Evolutionary conservation across 1,140 invertebrate genomes (phyloP).

Genomic region (Neodiprion lecontei): DNA sequence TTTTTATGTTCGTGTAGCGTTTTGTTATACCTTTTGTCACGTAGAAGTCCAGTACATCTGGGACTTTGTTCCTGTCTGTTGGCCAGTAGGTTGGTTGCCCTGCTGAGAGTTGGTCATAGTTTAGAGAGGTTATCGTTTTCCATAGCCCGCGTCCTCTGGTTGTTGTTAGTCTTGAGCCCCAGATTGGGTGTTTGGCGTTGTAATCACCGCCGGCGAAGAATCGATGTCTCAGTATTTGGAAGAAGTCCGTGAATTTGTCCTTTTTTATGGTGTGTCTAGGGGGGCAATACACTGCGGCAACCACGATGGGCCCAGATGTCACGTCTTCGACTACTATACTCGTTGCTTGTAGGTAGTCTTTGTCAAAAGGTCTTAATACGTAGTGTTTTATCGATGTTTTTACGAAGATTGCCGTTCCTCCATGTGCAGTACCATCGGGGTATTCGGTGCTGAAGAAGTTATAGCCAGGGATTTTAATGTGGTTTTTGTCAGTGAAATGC

Average conservation of each 20-base stretch:
- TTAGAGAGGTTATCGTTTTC: conserved; percentile 30
- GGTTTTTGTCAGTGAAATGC: conserved; percentile 31
- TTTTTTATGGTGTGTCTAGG: conserved; percentile 28
- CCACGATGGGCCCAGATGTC: too few species aligned
- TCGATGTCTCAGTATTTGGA: conserved; percentile 30
- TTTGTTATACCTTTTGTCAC: conserved; percentile 32
- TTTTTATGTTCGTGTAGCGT: conserved; percentile 27
- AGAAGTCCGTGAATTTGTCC: conserved; percentile 29
- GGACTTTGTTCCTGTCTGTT: conserved; percentile 42
- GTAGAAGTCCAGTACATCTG: conserved; percentile 49
- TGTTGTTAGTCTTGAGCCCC: conserved; percentile 46
- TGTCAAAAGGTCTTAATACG: too few species aligned
- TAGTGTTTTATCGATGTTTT: too few species aligned
- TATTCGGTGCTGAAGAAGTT: conserved; percentile 26
- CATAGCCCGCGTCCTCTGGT: conserved; percentile 40
- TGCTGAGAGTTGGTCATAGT: conserved; percentile 31
- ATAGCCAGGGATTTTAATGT: conserved; percentile 31
- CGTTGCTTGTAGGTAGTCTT: too few species aligned
- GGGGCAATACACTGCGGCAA: conserved; percentile 38
- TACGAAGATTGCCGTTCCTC: too few species aligned
- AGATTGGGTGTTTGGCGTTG: conserved; percentile 51
- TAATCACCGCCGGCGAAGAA: conserved; percentile 47
- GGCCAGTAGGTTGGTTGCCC: conserved; percentile 52
- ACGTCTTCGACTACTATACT: too few species aligned
- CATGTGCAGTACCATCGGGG: conserved; percentile 31